Base-by-base conservation (phyloP, 2,888 invertebrate species). In the Scaptomyza polygonia region DNA sequence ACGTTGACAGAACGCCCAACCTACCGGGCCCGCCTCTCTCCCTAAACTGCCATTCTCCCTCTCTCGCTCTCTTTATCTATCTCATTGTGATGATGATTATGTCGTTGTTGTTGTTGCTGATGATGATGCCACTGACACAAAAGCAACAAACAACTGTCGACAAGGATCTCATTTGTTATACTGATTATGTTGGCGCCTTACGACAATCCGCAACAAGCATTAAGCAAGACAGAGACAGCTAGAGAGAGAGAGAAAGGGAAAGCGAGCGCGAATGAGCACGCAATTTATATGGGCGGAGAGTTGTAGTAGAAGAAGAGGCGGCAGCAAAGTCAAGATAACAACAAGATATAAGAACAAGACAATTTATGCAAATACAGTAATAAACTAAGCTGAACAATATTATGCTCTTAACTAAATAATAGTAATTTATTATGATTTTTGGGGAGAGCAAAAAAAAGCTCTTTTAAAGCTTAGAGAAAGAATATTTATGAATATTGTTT, bases 121-220 rank as follows among this genome's bases (percentile, higher is more conserved):
- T 75, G 77, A 82, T 75, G 81, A 84, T 83, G 86, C 86, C 86
- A 84, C 81, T 84, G 84, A 86, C 83, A 85, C 85, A 84, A 88
- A 81, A 88, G 78, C 86, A 75, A 68, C 86, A 87, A 84, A 86
- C 88, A 89, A 89, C 89, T 89, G 90, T 89, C 89, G 89, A 89
- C 89, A 88, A 89, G 89, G 88, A 89, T 89, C 86, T 90, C 89
- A 89, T 89, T 89, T 89, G 89, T 90, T 89, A 90, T 88, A 76
- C 85, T 89, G 90, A 89, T 90, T 89, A 90, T 87, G 89, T 89
- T 90, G 89, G 83, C 79, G 86, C 77, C 79, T 81, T 84, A 72
- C 83, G 67, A 76, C 64, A 70, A 66, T 25, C 48, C 55, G 72
- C 59, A 56, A 52, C 67, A 55, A 59, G 29, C 30, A 45, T 34